Base-by-base conservation (phyloP, 2,113 vertebrate species). In the Gymnarchus niloticus region DNA sequence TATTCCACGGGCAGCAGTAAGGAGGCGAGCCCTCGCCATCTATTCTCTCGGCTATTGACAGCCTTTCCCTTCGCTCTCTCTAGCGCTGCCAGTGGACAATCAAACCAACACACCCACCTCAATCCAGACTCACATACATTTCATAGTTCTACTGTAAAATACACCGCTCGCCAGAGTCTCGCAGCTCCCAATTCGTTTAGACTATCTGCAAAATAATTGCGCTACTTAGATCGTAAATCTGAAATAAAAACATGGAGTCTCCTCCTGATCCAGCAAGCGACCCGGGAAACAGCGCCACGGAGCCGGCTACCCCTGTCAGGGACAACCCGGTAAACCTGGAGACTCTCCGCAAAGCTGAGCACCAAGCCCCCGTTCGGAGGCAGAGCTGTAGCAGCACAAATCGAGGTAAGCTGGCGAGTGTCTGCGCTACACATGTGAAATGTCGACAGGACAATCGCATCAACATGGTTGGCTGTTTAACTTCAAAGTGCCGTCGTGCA, bases 71-170 rank as follows among this genome's bases (percentile, higher is more conserved):
- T 92, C 77, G 83, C 93, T 95, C 96, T 97, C 96, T 94, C 95
- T 95, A 96, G 97, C 96, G 96, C 97, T 95, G 95, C 96, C 91
- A 93, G 96, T 96, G 97, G 96, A 95, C 95, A 95, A 93, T 95
- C 96, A 95, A 88, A 93, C 95, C 89, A 90, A 94, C 95, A 94
- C 94, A 95, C 95, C 95, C 95, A 93, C 95, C 95, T 95, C 95
- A 93, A 96, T 93, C 95, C 93, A 94, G 94, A 92, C 95, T 94
- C 95, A 92, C 94, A 91, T 93, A 94, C 94, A 94, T 94, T 95
- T 95, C 96, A 95, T 96, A 96, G 94, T 96, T 94, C 95, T 95
- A 94, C 94, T 95, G 94, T 94, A 96, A 96, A 96, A 96, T 95
- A 96, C 94, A 96, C 92, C 95, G 95, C 95, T 91, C 95, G 96